Conservation (phyloP, 2,113 vertebrate genomes). For the Oryzias melastigma region DNA sequence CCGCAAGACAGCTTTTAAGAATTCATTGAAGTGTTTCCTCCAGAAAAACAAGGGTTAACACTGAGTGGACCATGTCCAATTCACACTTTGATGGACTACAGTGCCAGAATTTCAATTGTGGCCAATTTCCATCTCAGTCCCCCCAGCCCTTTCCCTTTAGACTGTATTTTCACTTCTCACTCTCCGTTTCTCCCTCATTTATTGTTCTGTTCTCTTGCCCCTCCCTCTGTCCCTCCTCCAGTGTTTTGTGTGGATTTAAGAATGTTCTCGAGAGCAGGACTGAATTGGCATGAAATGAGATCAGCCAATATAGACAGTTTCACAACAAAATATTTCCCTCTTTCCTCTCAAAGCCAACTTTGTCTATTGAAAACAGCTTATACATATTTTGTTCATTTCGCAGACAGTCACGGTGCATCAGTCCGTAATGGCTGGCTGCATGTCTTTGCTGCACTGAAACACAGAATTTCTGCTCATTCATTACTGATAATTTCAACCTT, state of each 20-base stretch:
- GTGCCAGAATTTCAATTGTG: slow-evolving; percentile 25
- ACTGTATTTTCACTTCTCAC: slow-evolving; percentile 10
- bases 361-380: slow-evolving; percentile 6
- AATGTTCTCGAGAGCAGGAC: slow-evolving; percentile 59
- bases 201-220: slow-evolving; percentile 1
- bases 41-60: slow-evolving; percentile 34
- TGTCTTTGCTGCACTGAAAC: neutral
- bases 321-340: slow-evolving; percentile 50
- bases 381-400: slow-evolving; percentile 9
- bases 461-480: too few relatives aligned
- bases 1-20: slow-evolving; percentile 43
- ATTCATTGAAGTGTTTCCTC: slow-evolving; percentile 35
- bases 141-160: slow-evolving; percentile 5
- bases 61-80: slow-evolving; percentile 53
- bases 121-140: slow-evolving; percentile 25
- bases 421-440: slow-evolving; percentile 6
- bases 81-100: slow-evolving; percentile 54
- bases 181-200: neutral
- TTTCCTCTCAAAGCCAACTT: slow-evolving; percentile 44
- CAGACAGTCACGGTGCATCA: slow-evolving; percentile 3
- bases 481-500: too few relatives aligned
- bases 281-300: slow-evolving; percentile 73
- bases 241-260: slow-evolving; percentile 45
- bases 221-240: slow-evolving; percentile 4
- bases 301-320: slow-evolving; percentile 72